Base-by-base conservation (phyloP, 2,113 vertebrate genomes). In the Misgurnus anguillicaudatus region DNA sequence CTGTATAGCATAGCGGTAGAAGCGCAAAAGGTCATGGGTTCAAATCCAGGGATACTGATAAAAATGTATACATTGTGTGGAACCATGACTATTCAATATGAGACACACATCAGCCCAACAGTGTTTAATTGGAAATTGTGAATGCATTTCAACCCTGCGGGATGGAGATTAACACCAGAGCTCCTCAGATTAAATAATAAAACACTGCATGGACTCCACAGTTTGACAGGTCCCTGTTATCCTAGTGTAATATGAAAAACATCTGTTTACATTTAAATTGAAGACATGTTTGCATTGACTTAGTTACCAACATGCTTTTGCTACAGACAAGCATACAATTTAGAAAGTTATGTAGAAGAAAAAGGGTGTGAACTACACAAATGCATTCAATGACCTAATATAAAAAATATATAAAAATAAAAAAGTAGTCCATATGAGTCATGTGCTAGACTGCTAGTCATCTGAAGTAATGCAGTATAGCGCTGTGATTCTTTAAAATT, bases 41-140 rank as follows among this genome's bases (percentile, higher is more conserved):
- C 3, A 3, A 31, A 31, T 2, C 24, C 24, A 31, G 24, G 24
- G 24, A 31, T 31, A 31, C 24, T 31, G 24, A 31, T 31, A 31
- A 31, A 31, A 31, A 31, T 31, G 24, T 31, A 31, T n/a, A n/a
- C n/a, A n/a, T 91, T 85, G 91, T 87, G 85, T 55, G 31, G 78
- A 84, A 90, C 93, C 93, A 94, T 92, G 92, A 89, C 48, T 91
- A 91, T 92, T 93, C 91, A 94, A 90, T 82, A 90, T 89, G 90
- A 89, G 92, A 91, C 91, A 90, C 91, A 90, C 88, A 89, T 91
- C 61, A 64, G 47, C 55, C 51, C 72, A 73, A 85, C 81, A 67
- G 73, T 41, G 62, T 77, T 31, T 68, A 82, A 77, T 42, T 82
- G 67, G 62, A 80, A 69, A 45, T 38, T 60, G 60, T 80, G 67